Conservation (phyloP, 2,888 invertebrate species). For the Eupsilia transversa region DNA sequence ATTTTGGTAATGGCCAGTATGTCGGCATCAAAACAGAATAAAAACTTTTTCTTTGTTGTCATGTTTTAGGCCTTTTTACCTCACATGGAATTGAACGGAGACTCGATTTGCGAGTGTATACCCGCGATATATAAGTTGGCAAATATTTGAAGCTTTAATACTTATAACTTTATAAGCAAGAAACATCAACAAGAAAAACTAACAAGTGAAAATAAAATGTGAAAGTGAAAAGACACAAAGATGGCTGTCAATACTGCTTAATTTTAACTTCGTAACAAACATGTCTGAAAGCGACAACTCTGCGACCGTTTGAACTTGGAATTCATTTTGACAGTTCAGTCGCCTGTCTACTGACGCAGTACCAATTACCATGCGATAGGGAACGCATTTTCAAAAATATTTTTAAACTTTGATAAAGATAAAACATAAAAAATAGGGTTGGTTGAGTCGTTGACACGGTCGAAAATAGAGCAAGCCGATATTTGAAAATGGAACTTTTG, state of each 20-base stretch:
- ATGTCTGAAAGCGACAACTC: conserved; percentile 25
- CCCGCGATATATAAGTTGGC: neutral
- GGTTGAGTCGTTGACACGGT: neutral
- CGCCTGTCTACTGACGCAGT: neutral
- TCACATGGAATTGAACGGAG: no score
- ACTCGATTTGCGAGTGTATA: no score
- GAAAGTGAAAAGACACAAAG: conserved; percentile 25
- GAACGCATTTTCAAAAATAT: neutral
- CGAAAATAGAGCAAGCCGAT: neutral
- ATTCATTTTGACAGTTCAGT: conserved; percentile 44
- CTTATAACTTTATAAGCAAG: no score
- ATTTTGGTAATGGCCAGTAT: no score
- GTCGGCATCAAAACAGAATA: no score
- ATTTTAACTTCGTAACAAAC: conserved; percentile 23
- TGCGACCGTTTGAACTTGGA: conserved; percentile 21
- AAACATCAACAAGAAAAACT: neutral
- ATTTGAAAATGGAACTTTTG: conserved; percentile 1
- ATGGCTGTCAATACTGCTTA: conserved; percentile 29
- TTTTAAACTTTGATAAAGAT: conserved; percentile 7
- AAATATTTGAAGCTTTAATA: neutral
- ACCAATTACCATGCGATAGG: neutral
- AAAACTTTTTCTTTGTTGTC: no score
- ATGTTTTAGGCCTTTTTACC: no score
- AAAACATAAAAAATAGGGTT: neutral
- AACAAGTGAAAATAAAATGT: neutral